phyloP scores from a whole-genome alignment of 2,113 vertebrate species.

The Asarcornis scutulata region DNA sequence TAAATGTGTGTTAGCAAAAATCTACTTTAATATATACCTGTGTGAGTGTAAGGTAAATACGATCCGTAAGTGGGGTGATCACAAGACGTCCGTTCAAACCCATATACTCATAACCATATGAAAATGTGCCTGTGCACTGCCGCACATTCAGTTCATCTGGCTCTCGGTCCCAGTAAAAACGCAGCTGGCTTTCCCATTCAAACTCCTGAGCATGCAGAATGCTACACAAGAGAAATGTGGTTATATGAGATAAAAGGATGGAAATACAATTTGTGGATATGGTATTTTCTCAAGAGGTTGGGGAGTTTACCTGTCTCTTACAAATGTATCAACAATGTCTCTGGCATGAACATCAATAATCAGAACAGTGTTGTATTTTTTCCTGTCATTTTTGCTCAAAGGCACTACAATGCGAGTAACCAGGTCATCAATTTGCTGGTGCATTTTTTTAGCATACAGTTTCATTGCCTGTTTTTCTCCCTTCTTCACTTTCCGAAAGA shows the following conservation, averaged over 20 bases:
- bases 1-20: background rate
- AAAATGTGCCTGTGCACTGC: conserved; percentile 91
- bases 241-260: background rate
- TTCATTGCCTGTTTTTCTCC: conserved; percentile 92
- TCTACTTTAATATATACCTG: conserved; percentile 79
- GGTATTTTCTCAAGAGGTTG: accelerated
- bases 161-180: conserved; percentile 91
- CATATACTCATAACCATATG: conserved; percentile 98
- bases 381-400: conserved; percentile 88
- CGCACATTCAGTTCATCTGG: conserved; percentile 85
- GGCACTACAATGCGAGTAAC: conserved; percentile 86
- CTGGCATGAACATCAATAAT: conserved; percentile 97
- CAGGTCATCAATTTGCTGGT: conserved; percentile 89
- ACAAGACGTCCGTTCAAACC: conserved; percentile 94
- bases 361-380: conserved; percentile 93
- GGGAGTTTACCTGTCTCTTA: conserved; percentile 82
- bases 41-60: conserved; percentile 96
- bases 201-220: conserved; percentile 91
- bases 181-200: conserved; percentile 96
- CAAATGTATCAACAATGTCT: conserved; percentile 92
- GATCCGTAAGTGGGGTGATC: conserved; percentile 95
- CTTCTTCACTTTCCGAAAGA: conserved; percentile 83
- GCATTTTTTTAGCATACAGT: conserved; percentile 88
- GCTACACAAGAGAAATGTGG: conserved; percentile 59
- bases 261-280: accelerated